A percentile compares a stretch with the other conserved stretches of the same genome.
phyloP scores from a whole-genome alignment of 2,797 vertebrate species.

The Helostoma temminkii region DNA sequence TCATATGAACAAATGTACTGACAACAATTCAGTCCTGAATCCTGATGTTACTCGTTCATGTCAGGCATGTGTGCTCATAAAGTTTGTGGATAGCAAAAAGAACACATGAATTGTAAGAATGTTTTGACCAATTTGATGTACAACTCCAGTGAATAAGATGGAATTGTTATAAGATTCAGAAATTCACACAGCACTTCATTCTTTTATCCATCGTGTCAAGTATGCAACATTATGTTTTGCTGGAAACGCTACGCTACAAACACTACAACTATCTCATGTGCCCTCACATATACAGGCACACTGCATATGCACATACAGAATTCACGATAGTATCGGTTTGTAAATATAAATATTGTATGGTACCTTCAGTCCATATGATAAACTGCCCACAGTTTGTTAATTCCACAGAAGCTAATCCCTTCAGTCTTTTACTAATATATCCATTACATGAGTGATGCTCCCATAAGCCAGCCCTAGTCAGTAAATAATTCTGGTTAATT shows the following conservation, averaged over 20 bases:
- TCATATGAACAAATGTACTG: conserved; percentile 31
- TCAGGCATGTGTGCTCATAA: conserved; percentile 18
- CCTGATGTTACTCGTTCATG: conserved; percentile 20
- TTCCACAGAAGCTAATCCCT: conserved; percentile 78
- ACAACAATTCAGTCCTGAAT: conserved; percentile 30
- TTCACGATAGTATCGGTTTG: conserved; percentile 28
- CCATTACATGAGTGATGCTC: conserved; percentile 85
- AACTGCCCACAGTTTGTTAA: conserved; percentile 78
- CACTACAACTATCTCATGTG: conserved; percentile 15
- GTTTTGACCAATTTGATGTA: conserved; percentile 34
- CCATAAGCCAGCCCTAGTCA: conserved; percentile 78
- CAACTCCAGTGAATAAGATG: conserved; percentile 18
- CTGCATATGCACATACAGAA: conserved; percentile 6
- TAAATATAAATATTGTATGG: conserved; percentile 62
- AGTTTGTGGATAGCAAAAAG: conserved; percentile 6
- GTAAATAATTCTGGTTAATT: conserved; percentile 87
- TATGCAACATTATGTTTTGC: conserved; percentile 33
- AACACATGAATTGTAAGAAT: conserved; percentile 12
- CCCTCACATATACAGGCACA: conserved; percentile 1
- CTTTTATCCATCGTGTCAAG: conserved; percentile 59
- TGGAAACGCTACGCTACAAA: too few relatives aligned
- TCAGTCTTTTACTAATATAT: conserved; percentile 84
- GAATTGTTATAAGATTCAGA: conserved; percentile 41
- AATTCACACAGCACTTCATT: conserved; percentile 44
- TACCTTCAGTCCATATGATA: conserved; percentile 62